Conservation (phyloP, 2,113 vertebrate species). For the Platycercus adscitus region DNA sequence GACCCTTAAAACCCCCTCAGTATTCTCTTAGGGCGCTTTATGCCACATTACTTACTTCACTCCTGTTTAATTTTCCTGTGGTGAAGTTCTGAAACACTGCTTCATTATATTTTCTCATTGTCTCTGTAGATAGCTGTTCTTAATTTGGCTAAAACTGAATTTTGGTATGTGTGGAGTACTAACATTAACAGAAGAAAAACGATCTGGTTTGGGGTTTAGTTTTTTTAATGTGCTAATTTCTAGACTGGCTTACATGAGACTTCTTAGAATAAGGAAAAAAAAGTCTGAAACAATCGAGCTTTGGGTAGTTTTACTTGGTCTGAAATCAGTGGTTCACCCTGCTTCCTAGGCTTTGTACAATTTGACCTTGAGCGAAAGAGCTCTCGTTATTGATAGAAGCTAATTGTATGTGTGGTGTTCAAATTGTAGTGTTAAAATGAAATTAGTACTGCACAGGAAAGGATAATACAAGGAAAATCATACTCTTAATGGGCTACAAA, state of each 20-base stretch:
- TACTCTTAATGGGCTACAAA: conserved; percentile 6
- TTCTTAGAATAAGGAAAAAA: background rate
- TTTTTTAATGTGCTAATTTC: background rate
- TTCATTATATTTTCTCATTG: conserved; percentile 8
- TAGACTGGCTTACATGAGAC: background rate
- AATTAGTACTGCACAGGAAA: conserved; percentile 36
- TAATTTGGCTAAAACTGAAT: background rate
- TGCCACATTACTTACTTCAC: background rate
- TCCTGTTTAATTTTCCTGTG: background rate
- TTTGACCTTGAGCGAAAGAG: conserved; percentile 43
- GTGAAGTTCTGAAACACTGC: background rate
- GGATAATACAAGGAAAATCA: conserved; percentile 17
- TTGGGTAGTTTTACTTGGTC: background rate
- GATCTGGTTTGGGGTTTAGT: background rate
- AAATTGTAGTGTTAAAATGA: conserved; percentile 50
- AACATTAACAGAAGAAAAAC: background rate
- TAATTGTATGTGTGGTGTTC: conserved; percentile 25
- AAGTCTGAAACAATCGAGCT: background rate
- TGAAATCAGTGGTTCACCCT: background rate
- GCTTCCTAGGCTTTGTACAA: background rate
- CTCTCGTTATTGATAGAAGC: background rate
- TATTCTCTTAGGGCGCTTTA: background rate
- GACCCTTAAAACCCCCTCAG: background rate
- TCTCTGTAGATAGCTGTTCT: background rate
- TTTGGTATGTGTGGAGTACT: background rate